Evolutionary conservation across 2,888 invertebrate species (phyloP), one percentile per base, ranked within the genome.

Genomic region (Cheilosia grossa): DNA sequence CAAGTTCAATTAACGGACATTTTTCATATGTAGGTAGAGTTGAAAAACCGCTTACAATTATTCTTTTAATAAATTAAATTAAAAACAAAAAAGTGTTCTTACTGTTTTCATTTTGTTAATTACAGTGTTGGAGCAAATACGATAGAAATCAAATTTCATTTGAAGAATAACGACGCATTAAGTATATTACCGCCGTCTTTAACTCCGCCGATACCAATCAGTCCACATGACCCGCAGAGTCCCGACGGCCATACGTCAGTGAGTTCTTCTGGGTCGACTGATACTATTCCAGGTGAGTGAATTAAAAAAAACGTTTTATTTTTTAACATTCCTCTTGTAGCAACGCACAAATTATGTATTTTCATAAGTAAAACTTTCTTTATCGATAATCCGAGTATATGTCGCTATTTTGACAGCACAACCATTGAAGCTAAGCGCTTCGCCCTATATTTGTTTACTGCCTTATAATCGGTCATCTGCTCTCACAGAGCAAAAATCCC

Each of bases 201-300:
- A 88, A 89, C 89, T 83, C 90, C 91, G 56, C 89, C 89, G 82
- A 89, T 91, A 87, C 88, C 88, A 80, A 89, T 89, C 86, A 92
- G 91, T 88, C 91, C 92, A 63, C 85, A 89, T 77, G 89, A 91
- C 70, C 89, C 90, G 4, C 92, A 91, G 67, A 92, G 92, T 88
- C 92, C 92, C 69, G 92, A 92, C 87, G 91, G 91, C 63, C 91
- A 91, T 73, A 89, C 90, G 86, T 92, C 91, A 82, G 88, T 91
- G 75, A 91, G 92, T 87, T 91, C 91, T 73, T 89, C 91, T 69
- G 90, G 88, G 82, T 91, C 90, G 72, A 91, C 90, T 88, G 92
- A 92, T 88, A 90, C 90, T 42, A 88, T 90, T 87, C 89, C 91
- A 88, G 92, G 92, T 92, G 87, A 90, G 90, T 85, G 4, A 15